A percentile compares a stretch with the other conserved stretches of the same genome.
phyloP scores from a whole-genome alignment of 1,140 invertebrate genomes.

The Daktulosphaira vitifoliae region DNA sequence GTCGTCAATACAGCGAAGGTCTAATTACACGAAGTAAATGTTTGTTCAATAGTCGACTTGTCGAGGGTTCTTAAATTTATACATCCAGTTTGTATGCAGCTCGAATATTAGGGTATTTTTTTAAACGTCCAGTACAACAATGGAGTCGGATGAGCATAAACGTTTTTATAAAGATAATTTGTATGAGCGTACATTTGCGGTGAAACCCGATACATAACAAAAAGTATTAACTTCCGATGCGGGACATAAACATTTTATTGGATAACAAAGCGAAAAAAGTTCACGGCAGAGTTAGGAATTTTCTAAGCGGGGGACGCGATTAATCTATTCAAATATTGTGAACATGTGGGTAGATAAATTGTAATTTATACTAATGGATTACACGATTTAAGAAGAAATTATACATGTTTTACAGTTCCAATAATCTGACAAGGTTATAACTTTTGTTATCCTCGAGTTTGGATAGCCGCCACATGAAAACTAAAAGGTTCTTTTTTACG shows the following conservation, averaged over 20 bases:
- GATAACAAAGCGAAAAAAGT: conserved; percentile 20
- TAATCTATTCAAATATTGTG: conserved; percentile 18
- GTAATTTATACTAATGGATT: too few relatives aligned
- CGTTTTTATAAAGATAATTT: conserved; percentile 32
- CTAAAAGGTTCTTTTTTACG: too few relatives aligned
- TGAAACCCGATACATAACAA: conserved; percentile 27
- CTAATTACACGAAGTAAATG: conserved; percentile 19
- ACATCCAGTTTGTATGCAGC: background rate
- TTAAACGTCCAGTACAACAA: conserved; percentile 26
- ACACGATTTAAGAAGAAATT: too few relatives aligned
- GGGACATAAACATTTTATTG: conserved; percentile 28
- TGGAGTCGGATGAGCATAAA: conserved; percentile 32
- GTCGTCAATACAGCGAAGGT: conserved; percentile 26
- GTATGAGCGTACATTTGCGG: conserved; percentile 16
- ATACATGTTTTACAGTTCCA: too few relatives aligned
- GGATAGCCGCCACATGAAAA: too few relatives aligned
- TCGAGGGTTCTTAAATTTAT: background rate
- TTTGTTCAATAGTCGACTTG: conserved; percentile 5
- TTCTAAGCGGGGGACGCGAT: background rate
- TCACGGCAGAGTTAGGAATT: background rate
- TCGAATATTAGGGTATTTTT: conserved; percentile 21
- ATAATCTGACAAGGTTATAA: too few relatives aligned
- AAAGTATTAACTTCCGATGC: conserved; percentile 33
- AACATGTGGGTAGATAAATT: too few relatives aligned
- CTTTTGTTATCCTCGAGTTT: too few relatives aligned